phyloP scores from a whole-genome alignment of 2,797 vertebrate species.

The Syngnathus rostellatus region DNA sequence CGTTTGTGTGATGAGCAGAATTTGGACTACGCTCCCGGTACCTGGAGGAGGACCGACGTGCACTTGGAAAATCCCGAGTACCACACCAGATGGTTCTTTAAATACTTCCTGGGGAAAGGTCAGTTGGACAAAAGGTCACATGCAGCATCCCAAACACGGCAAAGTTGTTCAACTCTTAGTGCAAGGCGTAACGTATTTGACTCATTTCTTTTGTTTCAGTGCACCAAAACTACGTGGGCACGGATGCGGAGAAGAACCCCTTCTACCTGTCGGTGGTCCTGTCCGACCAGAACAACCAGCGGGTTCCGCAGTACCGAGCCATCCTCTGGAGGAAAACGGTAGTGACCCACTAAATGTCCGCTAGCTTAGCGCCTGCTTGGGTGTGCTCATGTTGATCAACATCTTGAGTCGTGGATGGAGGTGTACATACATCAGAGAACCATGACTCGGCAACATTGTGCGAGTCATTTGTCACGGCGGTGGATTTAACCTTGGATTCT shows the following conservation, averaged over 20 bases:
- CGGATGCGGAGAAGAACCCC: conserved; percentile 91
- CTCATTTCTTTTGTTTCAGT: conserved; percentile 62
- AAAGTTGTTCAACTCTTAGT: not conserved
- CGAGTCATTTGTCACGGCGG: not conserved
- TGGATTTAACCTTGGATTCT: too few relatives aligned
- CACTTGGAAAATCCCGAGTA: conserved; percentile 99
- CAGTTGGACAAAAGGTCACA: conserved; percentile 17
- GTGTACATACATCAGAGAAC: not conserved
- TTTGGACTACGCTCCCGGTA: conserved; percentile 77
- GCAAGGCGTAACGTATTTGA: too few relatives aligned
- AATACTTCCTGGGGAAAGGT: conserved; percentile 99
- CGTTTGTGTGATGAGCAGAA: conserved; percentile 63
- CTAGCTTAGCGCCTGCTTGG: not conserved
- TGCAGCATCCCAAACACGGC: not conserved
- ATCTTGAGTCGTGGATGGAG: not conserved
- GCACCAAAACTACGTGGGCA: conserved; percentile 95
- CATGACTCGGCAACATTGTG: not conserved
- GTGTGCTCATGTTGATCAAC: too few relatives aligned
- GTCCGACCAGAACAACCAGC: conserved; percentile 95
- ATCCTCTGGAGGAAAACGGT: conserved; percentile 97
- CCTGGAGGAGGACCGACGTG: conserved; percentile 95
- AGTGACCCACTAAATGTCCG: conserved; percentile 28
- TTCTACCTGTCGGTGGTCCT: conserved; percentile 96
- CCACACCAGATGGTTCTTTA: conserved; percentile 99
- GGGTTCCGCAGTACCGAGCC: conserved; percentile 92